A percentile compares a stretch with the other conserved stretches of the same genome.
Conservation (phyloP, 2,113 vertebrate species). For the Pithys albifrons region DNA sequence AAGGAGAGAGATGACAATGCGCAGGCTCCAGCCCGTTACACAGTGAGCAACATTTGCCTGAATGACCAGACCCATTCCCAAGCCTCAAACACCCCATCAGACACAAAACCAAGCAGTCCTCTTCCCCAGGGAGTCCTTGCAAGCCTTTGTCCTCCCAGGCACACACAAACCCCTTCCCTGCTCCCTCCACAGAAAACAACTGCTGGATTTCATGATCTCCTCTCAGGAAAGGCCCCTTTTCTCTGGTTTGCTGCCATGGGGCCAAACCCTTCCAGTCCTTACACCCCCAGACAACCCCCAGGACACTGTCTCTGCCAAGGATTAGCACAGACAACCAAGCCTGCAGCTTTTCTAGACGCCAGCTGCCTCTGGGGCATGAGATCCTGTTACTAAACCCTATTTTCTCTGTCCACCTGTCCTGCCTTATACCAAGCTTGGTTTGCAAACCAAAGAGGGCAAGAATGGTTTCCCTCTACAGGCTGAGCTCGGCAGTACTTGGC, state of each 20-base stretch:
- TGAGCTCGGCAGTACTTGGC: neutral
- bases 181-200: neutral
- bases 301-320: accelerated
- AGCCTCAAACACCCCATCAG: neutral
- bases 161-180: neutral
- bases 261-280: neutral
- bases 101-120: neutral
- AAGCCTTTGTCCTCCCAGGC: neutral
- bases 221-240: neutral
- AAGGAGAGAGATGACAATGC: neutral
- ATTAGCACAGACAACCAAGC: neutral
- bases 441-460: neutral
- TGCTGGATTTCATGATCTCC: neutral
- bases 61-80: neutral
- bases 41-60: neutral
- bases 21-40: accelerated
- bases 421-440: neutral
- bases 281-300: neutral
- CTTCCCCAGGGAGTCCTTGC: neutral
- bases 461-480: neutral
- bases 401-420: conserved; percentile 10
- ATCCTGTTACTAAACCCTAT: neutral
- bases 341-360: neutral
- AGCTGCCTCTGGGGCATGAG: neutral
- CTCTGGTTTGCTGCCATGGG: neutral